phyloP scores from a whole-genome alignment of 2,888 invertebrate genomes.

The Galerucella calmariensis region DNA sequence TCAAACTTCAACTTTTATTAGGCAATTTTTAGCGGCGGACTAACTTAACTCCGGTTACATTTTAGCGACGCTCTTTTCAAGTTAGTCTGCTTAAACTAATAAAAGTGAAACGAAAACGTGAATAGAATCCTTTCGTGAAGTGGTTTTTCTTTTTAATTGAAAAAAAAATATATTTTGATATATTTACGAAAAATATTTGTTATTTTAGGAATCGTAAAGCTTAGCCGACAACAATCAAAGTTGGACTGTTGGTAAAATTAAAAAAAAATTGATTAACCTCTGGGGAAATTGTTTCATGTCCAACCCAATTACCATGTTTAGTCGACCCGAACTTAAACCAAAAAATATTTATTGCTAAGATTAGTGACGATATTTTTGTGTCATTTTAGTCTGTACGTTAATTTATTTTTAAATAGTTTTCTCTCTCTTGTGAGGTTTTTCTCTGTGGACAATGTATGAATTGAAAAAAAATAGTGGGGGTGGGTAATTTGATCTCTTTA shows the following conservation, averaged over 20 bases:
- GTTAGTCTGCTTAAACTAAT: too few relatives aligned
- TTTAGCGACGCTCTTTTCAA: too few relatives aligned
- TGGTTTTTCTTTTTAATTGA: conserved; percentile 6
- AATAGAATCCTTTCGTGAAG: neutral
- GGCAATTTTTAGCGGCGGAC: neutral
- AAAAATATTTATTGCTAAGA: conserved; percentile 55
- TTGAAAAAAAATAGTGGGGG: neutral
- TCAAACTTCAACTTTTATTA: neutral
- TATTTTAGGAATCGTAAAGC: conserved; percentile 45
- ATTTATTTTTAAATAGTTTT: conserved; percentile 48
- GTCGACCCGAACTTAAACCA: conserved; percentile 51
- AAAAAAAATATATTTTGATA: conserved; percentile 19
- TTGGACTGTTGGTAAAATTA: conserved; percentile 37
- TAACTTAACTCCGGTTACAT: too few relatives aligned
- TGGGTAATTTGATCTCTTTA: conserved; percentile 1
- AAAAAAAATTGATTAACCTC: conserved; percentile 38
- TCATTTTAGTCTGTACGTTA: conserved; percentile 53
- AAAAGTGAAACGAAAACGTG: too few relatives aligned
- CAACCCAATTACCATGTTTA: conserved; percentile 54
- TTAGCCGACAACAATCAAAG: conserved; percentile 41
- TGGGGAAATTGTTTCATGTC: conserved; percentile 39
- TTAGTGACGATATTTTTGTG: conserved; percentile 48
- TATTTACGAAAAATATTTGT: conserved; percentile 42
- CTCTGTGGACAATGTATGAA: conserved; percentile 24
- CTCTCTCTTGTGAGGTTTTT: conserved; percentile 7